Evolutionary conservation across 2,888 invertebrate genomes (phyloP), one percentile per base, ranked within the genome.

Genomic region (Heliconius ethilla): DNA sequence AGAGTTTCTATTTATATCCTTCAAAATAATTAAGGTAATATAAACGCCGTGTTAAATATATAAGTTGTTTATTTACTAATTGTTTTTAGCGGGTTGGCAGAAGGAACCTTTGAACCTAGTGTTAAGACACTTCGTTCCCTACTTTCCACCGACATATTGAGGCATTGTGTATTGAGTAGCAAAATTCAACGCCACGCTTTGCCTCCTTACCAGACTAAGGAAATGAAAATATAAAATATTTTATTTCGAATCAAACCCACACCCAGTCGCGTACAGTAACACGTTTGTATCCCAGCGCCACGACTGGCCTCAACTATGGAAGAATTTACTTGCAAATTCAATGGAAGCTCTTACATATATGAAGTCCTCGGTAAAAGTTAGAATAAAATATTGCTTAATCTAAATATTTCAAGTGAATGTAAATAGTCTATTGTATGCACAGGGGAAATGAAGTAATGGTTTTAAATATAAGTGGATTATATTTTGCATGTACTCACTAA

Each of bases 381-480:
- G 70, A 59, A 59, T 59, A 33, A 72, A 59, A 33, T 72, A 59
- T 72, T 40, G 37, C 13, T 55, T 59, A 55, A 55, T 55, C 29
- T 33, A 55, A 33, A 33, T 55, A 13, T 40, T 70, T 63, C 25
- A 40, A 37, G 59, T 63, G 63, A 37, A 37, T 40, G 63, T 37
- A 62, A 27, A 74, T 11, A n/a, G 72, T 33, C 29, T 62, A 11
- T 74, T 63, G 62, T 73, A 74, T 63, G 63, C 74, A 74, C 74
- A 40, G n/a, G 73, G 63, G 73, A 74, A 74, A 74, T 74, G 27
- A 74, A 62, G 59, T 74, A 74, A 74, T 74, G 73, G 63, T 63
- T 62, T 74, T 27, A 63, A 40, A 73, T 73, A 59, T 73, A 62
- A 74, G 25, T 74, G 63, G 63, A 62, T 73, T 62, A 62, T 40